Evolutionary conservation across 2,888 invertebrate genomes (phyloP).

Genomic region (Hemithea aestivaria): DNA sequence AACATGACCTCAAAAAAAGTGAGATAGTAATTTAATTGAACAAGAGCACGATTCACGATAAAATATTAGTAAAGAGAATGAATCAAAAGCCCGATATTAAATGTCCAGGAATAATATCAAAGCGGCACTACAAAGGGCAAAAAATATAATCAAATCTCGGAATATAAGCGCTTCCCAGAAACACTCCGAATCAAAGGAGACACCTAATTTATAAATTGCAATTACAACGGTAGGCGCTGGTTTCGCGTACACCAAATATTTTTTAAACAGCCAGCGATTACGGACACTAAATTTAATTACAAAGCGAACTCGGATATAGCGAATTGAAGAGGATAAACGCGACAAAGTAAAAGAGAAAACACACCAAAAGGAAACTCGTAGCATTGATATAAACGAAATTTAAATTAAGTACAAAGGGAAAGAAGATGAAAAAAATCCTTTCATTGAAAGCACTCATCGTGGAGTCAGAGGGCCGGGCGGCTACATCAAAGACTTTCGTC

Average conservation of each 20-base stretch:
- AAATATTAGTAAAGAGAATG: constrained; percentile 11
- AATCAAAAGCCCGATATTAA: constrained; percentile 22
- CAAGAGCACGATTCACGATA: constrained; percentile 3
- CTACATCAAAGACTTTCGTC: constrained; percentile 76
- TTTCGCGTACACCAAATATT: constrained; percentile 53
- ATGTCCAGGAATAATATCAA: constrained; percentile 41
- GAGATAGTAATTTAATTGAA: no score
- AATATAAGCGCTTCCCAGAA: constrained; percentile 56
- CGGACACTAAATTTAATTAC: constrained; percentile 78
- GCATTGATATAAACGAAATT: constrained; percentile 80
- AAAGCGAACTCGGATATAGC: constrained; percentile 75
- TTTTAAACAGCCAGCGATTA: constrained; percentile 68
- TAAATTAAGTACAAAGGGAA: constrained; percentile 80
- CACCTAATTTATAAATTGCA: constrained; percentile 74
- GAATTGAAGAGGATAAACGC: constrained; percentile 78
- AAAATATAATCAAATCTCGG: constrained; percentile 53
- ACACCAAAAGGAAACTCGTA: constrained; percentile 76
- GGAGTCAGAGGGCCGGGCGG: constrained; percentile 74
- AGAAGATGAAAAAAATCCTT: constrained; percentile 79
- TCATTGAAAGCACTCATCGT: constrained; percentile 78
- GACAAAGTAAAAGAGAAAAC: constrained; percentile 79
- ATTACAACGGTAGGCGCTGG: constrained; percentile 63
- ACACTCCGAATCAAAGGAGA: constrained; percentile 61
- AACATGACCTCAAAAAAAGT: no score
- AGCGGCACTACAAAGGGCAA: constrained; percentile 46